These are phyloP conservation scores for Ctenicera cuprea DNA, from an alignment of 2,888 invertebrate genomes.

Conservation along the genomic window DNA sequence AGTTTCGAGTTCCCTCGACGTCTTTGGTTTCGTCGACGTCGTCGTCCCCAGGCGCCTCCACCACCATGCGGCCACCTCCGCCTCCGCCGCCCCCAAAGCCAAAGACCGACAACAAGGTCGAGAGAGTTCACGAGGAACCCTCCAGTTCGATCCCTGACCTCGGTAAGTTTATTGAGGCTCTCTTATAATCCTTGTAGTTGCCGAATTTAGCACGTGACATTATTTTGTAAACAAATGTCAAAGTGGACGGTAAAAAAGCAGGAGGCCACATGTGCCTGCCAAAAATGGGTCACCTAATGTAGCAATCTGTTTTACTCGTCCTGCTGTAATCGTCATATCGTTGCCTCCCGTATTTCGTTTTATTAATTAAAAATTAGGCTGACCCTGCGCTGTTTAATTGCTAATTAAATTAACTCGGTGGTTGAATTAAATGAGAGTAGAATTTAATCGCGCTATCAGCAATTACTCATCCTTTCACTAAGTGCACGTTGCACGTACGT, in stretches of 20 bases:
- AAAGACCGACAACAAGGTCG: constrained; percentile 62
- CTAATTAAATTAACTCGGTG: neutral
- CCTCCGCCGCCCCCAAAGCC: constrained; percentile 72
- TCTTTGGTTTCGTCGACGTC: constrained; percentile 69
- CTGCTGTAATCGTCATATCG: neutral
- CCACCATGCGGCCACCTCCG: constrained; percentile 78
- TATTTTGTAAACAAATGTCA: constrained; percentile 43
- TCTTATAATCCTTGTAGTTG: neutral
- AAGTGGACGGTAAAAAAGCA: constrained; percentile 6
- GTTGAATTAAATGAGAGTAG: neutral
- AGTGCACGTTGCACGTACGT: neutral
- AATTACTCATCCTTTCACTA: neutral
- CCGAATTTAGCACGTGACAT: constrained; percentile 32
- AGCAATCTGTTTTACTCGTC: neutral
- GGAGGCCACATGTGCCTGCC: constrained; percentile 18
- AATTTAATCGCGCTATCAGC: neutral
- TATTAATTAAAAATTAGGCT: neutral
- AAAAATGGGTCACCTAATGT: constrained; percentile 35
- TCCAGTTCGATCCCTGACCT: constrained; percentile 92
- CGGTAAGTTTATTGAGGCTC: constrained; percentile 77
- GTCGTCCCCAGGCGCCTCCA: constrained; percentile 70
- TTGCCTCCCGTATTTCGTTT: no score
- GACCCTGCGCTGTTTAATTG: neutral
- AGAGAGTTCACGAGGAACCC: constrained; percentile 82
- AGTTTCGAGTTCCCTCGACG: constrained; percentile 67